Conservation (phyloP, 1,140 invertebrate species). For the Bactericera cockerelli region DNA sequence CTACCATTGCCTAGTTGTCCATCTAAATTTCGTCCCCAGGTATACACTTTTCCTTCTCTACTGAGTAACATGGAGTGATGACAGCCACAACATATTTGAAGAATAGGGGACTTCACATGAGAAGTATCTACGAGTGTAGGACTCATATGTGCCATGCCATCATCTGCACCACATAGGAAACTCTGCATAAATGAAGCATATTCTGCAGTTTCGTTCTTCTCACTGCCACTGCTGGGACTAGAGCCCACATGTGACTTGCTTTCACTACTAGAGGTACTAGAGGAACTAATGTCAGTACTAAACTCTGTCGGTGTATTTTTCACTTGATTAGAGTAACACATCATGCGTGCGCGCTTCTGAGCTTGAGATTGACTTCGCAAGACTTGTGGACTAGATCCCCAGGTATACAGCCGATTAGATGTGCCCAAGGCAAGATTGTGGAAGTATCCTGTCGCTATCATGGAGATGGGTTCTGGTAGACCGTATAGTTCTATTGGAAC, state of each 20-base stretch:
- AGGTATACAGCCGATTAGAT: slow-evolving; percentile 50
- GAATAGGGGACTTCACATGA: slow-evolving; percentile 37
- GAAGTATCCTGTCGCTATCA: slow-evolving; percentile 62
- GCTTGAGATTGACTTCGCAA: slow-evolving; percentile 49
- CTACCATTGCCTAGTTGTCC: slow-evolving; percentile 50
- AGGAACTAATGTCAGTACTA: background rate
- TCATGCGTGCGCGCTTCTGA: slow-evolving; percentile 31
- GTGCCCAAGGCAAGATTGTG: slow-evolving; percentile 55
- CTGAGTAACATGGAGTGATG: slow-evolving; percentile 51
- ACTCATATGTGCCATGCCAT: slow-evolving; percentile 31
- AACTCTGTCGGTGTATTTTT: background rate
- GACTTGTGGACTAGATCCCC: slow-evolving; percentile 64
- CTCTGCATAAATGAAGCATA: slow-evolving; percentile 1
- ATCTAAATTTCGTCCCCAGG: slow-evolving; percentile 53
- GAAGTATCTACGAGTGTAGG: slow-evolving; percentile 41
- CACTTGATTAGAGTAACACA: background rate
- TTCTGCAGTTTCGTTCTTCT: background rate
- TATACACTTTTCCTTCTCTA: slow-evolving; percentile 42
- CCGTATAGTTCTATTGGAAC: slow-evolving; percentile 39
- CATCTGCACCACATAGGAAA: slow-evolving; percentile 14
- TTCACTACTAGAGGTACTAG: background rate
- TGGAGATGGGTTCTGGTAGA: slow-evolving; percentile 39
- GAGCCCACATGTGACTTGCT: background rate
- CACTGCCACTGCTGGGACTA: background rate
- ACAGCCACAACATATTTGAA: slow-evolving; percentile 45